phyloP scores from a whole-genome alignment of 2,888 invertebrate genomes.

The Scelioninae gen. 1 region DNA sequence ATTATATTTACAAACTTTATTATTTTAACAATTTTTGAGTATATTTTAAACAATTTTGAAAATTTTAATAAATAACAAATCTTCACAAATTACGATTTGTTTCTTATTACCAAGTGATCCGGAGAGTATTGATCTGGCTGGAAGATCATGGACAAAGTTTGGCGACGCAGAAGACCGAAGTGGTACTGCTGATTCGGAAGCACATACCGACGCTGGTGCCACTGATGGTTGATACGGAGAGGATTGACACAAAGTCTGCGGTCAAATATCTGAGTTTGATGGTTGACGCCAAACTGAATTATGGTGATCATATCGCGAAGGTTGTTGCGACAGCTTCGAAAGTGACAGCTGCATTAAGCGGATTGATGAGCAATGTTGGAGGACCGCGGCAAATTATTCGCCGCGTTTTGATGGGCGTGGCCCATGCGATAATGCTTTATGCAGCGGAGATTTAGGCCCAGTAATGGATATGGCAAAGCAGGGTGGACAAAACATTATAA shows the following conservation, averaged over 20 bases:
- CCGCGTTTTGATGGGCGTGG: conserved; percentile 12
- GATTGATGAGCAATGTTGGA: not conserved
- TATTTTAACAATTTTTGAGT: too few species aligned
- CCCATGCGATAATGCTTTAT: conserved; percentile 2
- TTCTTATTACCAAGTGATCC: too few species aligned
- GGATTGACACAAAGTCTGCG: too few species aligned
- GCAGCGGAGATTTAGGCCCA: conserved; percentile 27
- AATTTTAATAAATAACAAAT: too few species aligned
- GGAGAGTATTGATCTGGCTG: not conserved
- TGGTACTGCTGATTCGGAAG: conserved; percentile 52
- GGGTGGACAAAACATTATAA: too few species aligned
- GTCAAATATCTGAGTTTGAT: too few species aligned
- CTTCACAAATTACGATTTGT: too few species aligned
- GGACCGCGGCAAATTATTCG: conserved; percentile 20
- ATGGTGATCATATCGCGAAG: conserved; percentile 63
- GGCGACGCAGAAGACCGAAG: conserved; percentile 4
- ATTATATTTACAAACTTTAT: too few species aligned
- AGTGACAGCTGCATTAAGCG: not conserved
- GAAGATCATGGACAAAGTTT: not conserved
- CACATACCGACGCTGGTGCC: conserved; percentile 48
- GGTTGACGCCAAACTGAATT: conserved; percentile 35
- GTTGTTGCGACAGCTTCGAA: not conserved
- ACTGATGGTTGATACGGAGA: conserved; percentile 36
- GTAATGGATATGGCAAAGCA: conserved; percentile 23
- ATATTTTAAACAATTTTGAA: too few species aligned